Evolutionary conservation across 2,113 vertebrate species (phyloP).

Genomic region (Alligator mississippiensis): DNA sequence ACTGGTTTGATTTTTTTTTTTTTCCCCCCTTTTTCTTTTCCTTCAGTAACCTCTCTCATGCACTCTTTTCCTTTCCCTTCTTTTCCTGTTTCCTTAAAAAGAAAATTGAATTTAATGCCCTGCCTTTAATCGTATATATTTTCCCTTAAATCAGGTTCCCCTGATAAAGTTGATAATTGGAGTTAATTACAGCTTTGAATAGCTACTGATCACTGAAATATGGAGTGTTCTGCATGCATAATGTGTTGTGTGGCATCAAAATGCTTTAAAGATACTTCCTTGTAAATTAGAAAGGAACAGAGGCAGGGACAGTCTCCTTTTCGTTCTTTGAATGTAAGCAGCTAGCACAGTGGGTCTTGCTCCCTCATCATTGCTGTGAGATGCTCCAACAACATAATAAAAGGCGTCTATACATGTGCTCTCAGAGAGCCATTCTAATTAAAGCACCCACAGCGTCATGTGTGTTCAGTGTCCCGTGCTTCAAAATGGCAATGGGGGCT

Average conservation of each 20-base stretch:
- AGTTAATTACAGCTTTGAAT: background rate
- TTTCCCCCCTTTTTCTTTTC: background rate
- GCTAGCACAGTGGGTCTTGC: background rate
- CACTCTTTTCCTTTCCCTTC: background rate
- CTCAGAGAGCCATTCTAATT: too few species aligned
- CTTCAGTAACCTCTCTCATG: background rate
- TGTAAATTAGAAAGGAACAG: background rate
- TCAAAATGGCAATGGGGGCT: too few species aligned
- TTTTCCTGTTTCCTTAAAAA: background rate
- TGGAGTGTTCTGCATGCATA: background rate
- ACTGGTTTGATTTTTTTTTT: slow-evolving; percentile 25
- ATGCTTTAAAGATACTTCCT: background rate
- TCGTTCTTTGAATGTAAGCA: background rate
- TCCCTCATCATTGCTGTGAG: background rate
- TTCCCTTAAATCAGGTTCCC: background rate
- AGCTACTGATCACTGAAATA: background rate
- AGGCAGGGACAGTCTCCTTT: background rate
- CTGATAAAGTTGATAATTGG: background rate
- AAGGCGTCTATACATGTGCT: too few species aligned
- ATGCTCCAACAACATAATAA: too few species aligned
- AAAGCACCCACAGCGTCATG: too few species aligned
- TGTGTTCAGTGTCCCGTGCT: too few species aligned
- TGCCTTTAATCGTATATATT: background rate
- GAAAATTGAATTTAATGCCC: background rate
- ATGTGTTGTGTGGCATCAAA: background rate